Conservation (phyloP, 2,113 vertebrate genomes). For the Lepus europaeus region DNA sequence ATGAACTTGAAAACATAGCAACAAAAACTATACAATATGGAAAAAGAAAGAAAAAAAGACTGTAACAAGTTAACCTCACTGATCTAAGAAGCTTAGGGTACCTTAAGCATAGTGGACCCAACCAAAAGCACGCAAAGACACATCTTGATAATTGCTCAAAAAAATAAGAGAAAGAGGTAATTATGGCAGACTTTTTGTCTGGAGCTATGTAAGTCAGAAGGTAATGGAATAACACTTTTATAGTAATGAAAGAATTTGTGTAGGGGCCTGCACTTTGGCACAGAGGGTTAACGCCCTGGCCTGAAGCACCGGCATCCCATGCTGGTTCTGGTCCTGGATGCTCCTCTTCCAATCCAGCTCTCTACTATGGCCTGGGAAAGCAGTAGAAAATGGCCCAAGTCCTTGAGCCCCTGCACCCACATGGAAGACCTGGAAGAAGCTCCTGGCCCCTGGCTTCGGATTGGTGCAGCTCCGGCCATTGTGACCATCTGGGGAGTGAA, state of each 20-base stretch:
- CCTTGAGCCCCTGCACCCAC: no score
- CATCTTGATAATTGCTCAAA: not conserved
- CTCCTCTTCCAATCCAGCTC: no score
- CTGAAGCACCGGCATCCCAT: no score
- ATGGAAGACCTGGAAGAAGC: no score
- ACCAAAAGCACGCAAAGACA: constrained; percentile 11
- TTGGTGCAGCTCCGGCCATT: no score
- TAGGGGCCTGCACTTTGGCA: not conserved
- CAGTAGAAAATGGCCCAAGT: no score
- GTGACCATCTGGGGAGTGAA: no score
- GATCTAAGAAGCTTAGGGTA: not conserved
- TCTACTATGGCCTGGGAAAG: no score
- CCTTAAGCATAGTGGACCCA: not conserved
- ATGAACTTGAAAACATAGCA: constrained; percentile 28
- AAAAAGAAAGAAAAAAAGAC: not conserved
- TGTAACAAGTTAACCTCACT: not conserved
- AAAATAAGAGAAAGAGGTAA: constrained; percentile 16
- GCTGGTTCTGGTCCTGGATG: no score
- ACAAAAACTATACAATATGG: constrained; percentile 7
- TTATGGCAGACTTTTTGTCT: constrained; percentile 22
- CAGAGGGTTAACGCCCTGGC: no score
- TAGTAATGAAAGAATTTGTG: constrained; percentile 43
- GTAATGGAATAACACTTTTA: constrained; percentile 36
- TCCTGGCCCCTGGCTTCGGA: no score
- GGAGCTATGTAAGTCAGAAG: not conserved